phyloP scores from a whole-genome alignment of 2,888 invertebrate genomes.

The Drosophila koepferae region DNA sequence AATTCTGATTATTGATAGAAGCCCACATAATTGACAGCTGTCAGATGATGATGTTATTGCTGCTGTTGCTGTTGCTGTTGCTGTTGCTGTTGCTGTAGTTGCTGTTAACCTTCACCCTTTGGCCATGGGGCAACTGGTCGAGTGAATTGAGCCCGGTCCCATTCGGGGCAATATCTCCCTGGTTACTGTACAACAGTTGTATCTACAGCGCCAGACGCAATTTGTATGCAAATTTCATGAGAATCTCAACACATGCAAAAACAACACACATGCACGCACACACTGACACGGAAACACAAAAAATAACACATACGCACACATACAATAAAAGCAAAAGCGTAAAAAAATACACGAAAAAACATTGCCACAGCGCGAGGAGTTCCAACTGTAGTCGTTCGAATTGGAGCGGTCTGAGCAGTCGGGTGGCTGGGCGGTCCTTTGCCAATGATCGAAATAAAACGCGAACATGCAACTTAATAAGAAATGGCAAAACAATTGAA shows the following conservation, averaged over 20 bases:
- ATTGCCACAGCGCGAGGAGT: conserved; percentile 18
- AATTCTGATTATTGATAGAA: conserved; percentile 64
- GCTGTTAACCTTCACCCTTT: conserved; percentile 55
- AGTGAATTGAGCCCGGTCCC: conserved; percentile 16
- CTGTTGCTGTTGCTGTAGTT: conserved; percentile 28
- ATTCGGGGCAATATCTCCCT: conserved; percentile 18
- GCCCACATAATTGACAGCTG: conserved; percentile 64
- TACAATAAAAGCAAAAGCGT: conserved; percentile 39
- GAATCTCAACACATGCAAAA: conserved; percentile 81
- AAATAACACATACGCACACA: conserved; percentile 44
- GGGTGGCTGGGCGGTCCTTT: not conserved
- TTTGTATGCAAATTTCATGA: conserved; percentile 84
- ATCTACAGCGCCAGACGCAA: conserved; percentile 78
- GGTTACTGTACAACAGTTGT: conserved; percentile 42
- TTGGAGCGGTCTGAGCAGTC: not conserved
- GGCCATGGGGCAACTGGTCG: conserved; percentile 6
- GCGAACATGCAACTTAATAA: conserved; percentile 49
- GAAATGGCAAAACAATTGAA: conserved; percentile 57
- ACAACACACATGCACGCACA: conserved; percentile 35
- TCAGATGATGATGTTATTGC: conserved; percentile 52
- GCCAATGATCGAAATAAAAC: conserved; percentile 21
- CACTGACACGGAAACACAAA: conserved; percentile 66
- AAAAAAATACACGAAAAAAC: conserved; percentile 26
- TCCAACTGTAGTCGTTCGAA: not conserved
- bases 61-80: conserved; percentile 22